Evolutionary conservation across 1,140 invertebrate genomes (phyloP), one percentile per base, ranked within the genome.

Genomic region (Drosophila ananassae): DNA sequence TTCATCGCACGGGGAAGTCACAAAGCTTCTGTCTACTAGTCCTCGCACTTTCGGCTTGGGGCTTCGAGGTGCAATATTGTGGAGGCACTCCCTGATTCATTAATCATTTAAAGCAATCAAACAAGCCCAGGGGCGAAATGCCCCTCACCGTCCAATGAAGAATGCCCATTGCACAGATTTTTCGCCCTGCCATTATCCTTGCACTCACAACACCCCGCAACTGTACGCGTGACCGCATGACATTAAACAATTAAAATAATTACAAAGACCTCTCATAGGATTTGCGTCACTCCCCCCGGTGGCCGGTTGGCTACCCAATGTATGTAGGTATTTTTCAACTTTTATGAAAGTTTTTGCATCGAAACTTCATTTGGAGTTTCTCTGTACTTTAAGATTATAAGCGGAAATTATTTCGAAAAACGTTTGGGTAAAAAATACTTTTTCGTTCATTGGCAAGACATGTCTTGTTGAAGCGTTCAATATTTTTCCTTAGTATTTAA

Each of bases 241-340:
- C 85, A 90, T 90, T 85, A 85, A 90, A 90, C 85, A 90, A 90
- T 90, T 90, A 90, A 90, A 90, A 90, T 90, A 90, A 90, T 82
- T 85, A 90, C 80, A 64, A 78, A 79, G 79, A 79, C 71, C 75
- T 82, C 80, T 79, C 75, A 72, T 60, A 82, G 84, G 85, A 85
- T 78, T 90, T 76, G 85, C 69, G 62, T 67, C 78, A 64, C 78
- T 68, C 79, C 62, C 62, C 52, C 64, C 48, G 60, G 52, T 50
- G 53, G 74, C 46, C 10, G 10, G 10, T 37, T 37, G 10, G 34
- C 10, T 12, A 10, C 10, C 34, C 12, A 37, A 37, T 37, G 10
- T 10, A 37, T 3, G 10, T 37, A 37, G 10, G 10, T 37, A 37
- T 37, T 37, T 37, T 37, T 34, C 10, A 28, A 28, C 32, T 34